Evolutionary conservation across 2,888 invertebrate genomes (phyloP), one percentile per base, ranked within the genome.

Genomic region (Mactromeris polynyma): DNA sequence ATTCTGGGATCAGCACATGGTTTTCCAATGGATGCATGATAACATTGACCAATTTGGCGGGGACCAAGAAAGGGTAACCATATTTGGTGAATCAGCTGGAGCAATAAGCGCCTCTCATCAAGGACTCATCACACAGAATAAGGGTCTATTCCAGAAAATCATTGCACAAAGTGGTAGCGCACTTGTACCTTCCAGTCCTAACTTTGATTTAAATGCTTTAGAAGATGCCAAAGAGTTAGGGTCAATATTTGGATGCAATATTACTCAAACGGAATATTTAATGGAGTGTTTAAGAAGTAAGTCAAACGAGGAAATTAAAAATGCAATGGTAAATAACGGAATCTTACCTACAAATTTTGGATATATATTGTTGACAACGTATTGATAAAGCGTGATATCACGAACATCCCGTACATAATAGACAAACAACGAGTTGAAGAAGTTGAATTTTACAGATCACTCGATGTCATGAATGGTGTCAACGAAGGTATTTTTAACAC

Each of bases 41-140:
- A 91, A 94, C 81, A 93, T 92, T 31, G 64, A 58, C 0, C 51
- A 83, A 17, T 93, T 94, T 46, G 91, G 91, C 80, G 93, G 93
- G 0, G 93, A 94, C 77, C 83, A 83, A 0, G 31, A 80, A 21
- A 80, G 86, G 11, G 88, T 94, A 4, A 93, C 94, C 0, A 81
- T 94, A 36, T 91, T 89, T 33, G 94, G 94, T 14, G 93, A 94
- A 86, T 93, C 93, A 81, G 94, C 94, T n/a, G 94, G 94, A 11
- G 92, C 92, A 0, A 89, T 90, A 9, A 86, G 90, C 40, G 93
- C 85, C 9, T 77, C 86, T 33, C 69, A 91, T 3, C 92, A 94
- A 26, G 82, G 79, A 33, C 17, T 92, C 9, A 83, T 77, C 40
- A 88, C 89, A 11, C 17, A 36, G 36, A 91, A 92, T 51, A 58